Evolutionary conservation across 2,113 vertebrate genomes (phyloP).

Genomic region (Bombycilla garrulus): DNA sequence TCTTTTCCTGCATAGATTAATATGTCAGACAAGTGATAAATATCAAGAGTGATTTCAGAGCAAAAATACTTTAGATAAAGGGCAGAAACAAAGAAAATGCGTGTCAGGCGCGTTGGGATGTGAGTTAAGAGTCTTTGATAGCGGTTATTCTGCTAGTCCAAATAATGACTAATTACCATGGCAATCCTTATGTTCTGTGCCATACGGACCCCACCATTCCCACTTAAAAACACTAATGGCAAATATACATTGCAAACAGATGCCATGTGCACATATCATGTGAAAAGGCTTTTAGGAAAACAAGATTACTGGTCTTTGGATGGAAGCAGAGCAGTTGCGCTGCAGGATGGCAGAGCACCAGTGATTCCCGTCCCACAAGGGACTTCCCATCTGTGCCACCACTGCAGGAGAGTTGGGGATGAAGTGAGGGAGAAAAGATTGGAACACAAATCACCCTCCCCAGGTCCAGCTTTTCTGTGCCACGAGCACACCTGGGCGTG

Average conservation of each 20-base stretch:
- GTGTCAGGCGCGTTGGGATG: not conserved
- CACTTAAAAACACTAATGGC: slow-evolving; percentile 55
- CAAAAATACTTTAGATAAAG: slow-evolving; percentile 4
- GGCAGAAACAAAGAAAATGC: slow-evolving; percentile 1
- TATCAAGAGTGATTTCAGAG: slow-evolving; percentile 7
- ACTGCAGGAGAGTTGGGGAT: not conserved
- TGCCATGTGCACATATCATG: slow-evolving; percentile 51
- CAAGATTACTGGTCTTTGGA: slow-evolving; percentile 23
- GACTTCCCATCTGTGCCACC: slow-evolving; percentile 21
- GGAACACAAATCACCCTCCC: not conserved
- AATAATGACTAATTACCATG: slow-evolving; percentile 64
- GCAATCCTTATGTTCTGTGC: slow-evolving; percentile 63
- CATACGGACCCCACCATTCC: slow-evolving; percentile 49
- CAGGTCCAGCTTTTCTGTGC: not conserved
- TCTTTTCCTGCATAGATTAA: not conserved
- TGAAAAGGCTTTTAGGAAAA: slow-evolving; percentile 53
- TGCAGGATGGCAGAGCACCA: slow-evolving; percentile 22
- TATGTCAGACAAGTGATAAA: not conserved
- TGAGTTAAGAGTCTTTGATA: slow-evolving; percentile 46
- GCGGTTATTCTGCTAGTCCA: slow-evolving; percentile 59
- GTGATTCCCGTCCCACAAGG: not conserved
- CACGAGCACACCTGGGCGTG: not conserved
- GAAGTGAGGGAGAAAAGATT: not conserved
- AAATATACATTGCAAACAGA: slow-evolving; percentile 66
- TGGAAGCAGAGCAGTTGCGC: not conserved